phyloP scores from a whole-genome alignment of 1,140 invertebrate genomes.

The Drosophila grimshawi region DNA sequence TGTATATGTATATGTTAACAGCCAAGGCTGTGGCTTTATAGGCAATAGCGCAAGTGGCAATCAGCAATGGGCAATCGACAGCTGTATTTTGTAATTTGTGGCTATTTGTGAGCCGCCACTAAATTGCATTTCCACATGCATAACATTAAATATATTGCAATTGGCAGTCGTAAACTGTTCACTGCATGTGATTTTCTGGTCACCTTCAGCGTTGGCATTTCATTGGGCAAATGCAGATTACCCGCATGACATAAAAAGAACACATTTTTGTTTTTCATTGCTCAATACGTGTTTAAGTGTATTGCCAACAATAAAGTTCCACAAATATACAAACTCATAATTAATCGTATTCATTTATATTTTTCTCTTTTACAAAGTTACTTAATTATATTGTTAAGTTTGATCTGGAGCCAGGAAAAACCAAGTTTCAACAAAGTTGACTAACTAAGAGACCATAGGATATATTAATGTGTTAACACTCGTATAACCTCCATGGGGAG shows the following conservation, averaged over 20 bases:
- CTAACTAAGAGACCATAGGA: too few relatives aligned
- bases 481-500: too few relatives aligned
- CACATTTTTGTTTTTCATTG: neutral
- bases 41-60: neutral
- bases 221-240: neutral
- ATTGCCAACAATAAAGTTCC: neutral
- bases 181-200: conserved; percentile 42
- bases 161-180: conserved; percentile 40
- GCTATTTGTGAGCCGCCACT: conserved; percentile 33
- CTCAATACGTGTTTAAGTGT: neutral
- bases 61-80: neutral
- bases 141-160: conserved; percentile 9
- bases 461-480: too few relatives aligned
- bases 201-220: neutral
- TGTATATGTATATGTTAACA: conserved; percentile 6
- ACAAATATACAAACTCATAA: conserved; percentile 8
- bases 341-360: too few relatives aligned
- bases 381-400: too few relatives aligned
- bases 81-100: conserved; percentile 48
- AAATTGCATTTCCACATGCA: conserved; percentile 45
- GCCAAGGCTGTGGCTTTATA: conserved; percentile 3
- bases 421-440: too few relatives aligned
- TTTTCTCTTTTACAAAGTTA: too few relatives aligned
- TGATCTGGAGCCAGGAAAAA: too few relatives aligned
- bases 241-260: neutral